Conservation (phyloP, 2,888 invertebrate genomes). For the Galerucella pusilla region DNA sequence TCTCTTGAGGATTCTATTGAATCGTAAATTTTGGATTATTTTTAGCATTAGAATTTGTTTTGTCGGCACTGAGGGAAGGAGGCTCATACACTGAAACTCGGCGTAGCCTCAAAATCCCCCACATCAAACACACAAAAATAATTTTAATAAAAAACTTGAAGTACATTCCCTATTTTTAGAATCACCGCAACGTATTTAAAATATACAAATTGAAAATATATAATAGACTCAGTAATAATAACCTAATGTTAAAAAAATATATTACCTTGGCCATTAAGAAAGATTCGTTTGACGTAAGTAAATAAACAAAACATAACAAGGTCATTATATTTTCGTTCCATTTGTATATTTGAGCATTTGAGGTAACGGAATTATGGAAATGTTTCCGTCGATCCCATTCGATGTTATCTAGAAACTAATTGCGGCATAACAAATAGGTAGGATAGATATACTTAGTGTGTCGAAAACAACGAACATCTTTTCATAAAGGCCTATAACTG, state of each 20-base stretch:
- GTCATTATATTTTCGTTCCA: conserved; percentile 24
- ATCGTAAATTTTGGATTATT: too few species aligned
- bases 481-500: too few species aligned
- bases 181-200: not conserved
- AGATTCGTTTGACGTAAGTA: conserved; percentile 27
- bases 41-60: too few species aligned
- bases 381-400: not conserved
- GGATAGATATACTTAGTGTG: too few species aligned
- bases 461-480: too few species aligned
- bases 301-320: conserved; percentile 32
- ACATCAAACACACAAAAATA: too few species aligned
- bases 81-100: too few species aligned
- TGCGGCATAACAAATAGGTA: too few species aligned
- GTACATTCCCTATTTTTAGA: not conserved
- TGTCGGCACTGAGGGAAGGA: too few species aligned
- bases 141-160: not conserved
- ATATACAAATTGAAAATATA: not conserved
- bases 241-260: not conserved
- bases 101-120: too few species aligned
- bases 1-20: too few species aligned
- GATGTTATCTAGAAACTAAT: not conserved
- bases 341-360: conserved; percentile 5
- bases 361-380: not conserved
- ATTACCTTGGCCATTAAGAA: conserved; percentile 24
- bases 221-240: not conserved